A percentile compares a stretch with the other conserved stretches of the same genome.
Conservation (phyloP, 1,140 invertebrate species). For the Leptonema lineaticorne region DNA sequence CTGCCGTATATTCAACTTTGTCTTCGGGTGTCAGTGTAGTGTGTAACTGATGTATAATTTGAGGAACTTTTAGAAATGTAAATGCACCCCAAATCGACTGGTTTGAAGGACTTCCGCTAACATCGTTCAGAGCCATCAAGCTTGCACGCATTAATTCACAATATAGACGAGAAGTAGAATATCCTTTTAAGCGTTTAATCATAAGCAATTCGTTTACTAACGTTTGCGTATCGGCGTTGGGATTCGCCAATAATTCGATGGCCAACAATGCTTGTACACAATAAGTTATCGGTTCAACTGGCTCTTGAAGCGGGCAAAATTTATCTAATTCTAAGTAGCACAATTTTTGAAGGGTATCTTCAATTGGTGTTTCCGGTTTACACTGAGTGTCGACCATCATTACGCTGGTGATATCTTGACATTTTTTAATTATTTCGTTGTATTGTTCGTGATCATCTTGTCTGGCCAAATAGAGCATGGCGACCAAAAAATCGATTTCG, state of each 20-base stretch:
- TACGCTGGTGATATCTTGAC: constrained; percentile 67
- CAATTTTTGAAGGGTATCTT: constrained; percentile 62
- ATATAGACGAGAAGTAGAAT: constrained; percentile 70
- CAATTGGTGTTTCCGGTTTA: constrained; percentile 58
- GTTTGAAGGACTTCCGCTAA: constrained; percentile 66
- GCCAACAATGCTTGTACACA: constrained; percentile 74
- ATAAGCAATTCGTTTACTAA: constrained; percentile 80
- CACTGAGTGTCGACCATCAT: constrained; percentile 60
- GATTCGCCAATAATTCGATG: constrained; percentile 73
- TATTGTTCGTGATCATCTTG: constrained; percentile 70
- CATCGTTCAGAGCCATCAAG: constrained; percentile 83
- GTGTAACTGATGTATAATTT: constrained; percentile 72
- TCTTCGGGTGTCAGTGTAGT: constrained; percentile 57
- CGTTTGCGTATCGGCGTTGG: constrained; percentile 72
- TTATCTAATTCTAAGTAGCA: constrained; percentile 65
- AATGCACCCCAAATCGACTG: constrained; percentile 92
- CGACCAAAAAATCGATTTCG: constrained; percentile 72
- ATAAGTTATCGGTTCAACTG: constrained; percentile 68
- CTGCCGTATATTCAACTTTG: constrained; percentile 66
- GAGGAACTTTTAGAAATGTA: constrained; percentile 86
- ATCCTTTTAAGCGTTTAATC: constrained; percentile 79
- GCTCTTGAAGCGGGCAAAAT: constrained; percentile 57
- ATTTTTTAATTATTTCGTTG: constrained; percentile 69
- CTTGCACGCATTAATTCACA: constrained; percentile 87
- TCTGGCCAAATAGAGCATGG: constrained; percentile 81